Percentiles rank a stretch among this genome's conserved stretches.
Conservation (phyloP, 1,140 invertebrate species). For the Achatina immaculata region DNA sequence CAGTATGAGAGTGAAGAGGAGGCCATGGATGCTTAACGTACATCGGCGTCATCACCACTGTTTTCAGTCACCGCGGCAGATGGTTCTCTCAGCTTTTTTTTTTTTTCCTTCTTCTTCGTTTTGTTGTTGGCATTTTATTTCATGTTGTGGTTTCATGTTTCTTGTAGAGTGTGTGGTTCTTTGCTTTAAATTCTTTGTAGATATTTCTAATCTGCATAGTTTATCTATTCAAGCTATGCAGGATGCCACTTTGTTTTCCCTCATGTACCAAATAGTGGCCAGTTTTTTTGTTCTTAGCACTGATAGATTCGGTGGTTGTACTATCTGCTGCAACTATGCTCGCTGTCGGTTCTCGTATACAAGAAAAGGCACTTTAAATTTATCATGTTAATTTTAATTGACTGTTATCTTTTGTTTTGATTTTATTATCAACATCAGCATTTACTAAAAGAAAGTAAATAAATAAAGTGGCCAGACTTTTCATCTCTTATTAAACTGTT, state of each 20-base stretch:
- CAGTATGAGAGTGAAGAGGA: constrained; percentile 66
- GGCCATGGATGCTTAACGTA: constrained; percentile 19
- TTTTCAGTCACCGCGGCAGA: not conserved
- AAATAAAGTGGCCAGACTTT: too few relatives aligned
- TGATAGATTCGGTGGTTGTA: too few relatives aligned
- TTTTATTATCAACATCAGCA: too few relatives aligned
- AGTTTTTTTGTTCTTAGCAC: too few relatives aligned
- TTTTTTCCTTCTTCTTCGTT: constrained; percentile 30
- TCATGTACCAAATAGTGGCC: too few relatives aligned
- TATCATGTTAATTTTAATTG: too few relatives aligned
- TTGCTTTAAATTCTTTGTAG: not conserved
- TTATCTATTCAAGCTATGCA: not conserved
- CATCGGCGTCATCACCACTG: not conserved
- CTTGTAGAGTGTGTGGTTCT: not conserved
- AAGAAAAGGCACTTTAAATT: too few relatives aligned
- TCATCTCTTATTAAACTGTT: too few relatives aligned
- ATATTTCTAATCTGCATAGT: not conserved
- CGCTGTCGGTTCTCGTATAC: too few relatives aligned
- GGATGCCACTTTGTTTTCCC: not conserved
- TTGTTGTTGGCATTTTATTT: not conserved
- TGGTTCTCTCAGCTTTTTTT: constrained; percentile 9
- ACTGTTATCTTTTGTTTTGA: too few relatives aligned
- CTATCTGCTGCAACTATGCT: too few relatives aligned
- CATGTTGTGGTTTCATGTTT: not conserved
- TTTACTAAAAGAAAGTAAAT: too few relatives aligned